Percentiles rank a stretch among this genome's conserved stretches.
Evolutionary conservation across 2,888 invertebrate species (phyloP).

Genomic region (Campopleginae sp.): DNA sequence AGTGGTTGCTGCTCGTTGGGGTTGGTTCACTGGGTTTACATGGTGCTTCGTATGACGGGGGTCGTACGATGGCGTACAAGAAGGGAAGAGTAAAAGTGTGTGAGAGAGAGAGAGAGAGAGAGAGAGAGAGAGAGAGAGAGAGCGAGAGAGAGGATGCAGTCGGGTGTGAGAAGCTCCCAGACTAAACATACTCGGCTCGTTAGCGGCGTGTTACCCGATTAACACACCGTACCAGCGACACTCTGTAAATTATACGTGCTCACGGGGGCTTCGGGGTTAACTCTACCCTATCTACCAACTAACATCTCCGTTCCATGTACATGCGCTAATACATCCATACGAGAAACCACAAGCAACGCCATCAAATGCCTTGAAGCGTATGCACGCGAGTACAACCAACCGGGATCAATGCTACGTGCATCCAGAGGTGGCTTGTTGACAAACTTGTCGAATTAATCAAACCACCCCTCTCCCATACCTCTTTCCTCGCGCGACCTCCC

Average conservation of each 20-base stretch:
- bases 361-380: slow-evolving; percentile 40
- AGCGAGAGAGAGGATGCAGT: slow-evolving; percentile 8
- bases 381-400: slow-evolving; percentile 21
- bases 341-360: slow-evolving; percentile 37
- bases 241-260: slow-evolving; percentile 71
- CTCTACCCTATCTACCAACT: slow-evolving; percentile 49
- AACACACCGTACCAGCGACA: slow-evolving; percentile 72
- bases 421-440: slow-evolving; percentile 64
- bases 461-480: slow-evolving; percentile 30
- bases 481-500: neutral
- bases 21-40: slow-evolving; percentile 61
- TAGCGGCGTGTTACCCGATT: slow-evolving; percentile 75
- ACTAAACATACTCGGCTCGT: slow-evolving; percentile 74
- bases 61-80: slow-evolving; percentile 25
- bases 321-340: slow-evolving; percentile 30
- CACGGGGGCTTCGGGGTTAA: slow-evolving; percentile 54
- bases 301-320: slow-evolving; percentile 50
- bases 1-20: slow-evolving; percentile 47
- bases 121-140: slow-evolving; percentile 24
- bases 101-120: slow-evolving; percentile 28
- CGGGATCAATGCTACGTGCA: slow-evolving; percentile 48
- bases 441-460: slow-evolving; percentile 70
- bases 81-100: slow-evolving; percentile 17
- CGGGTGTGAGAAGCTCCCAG: slow-evolving; percentile 58
- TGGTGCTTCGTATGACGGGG: slow-evolving; percentile 46